Conservation (phyloP, 1,140 invertebrate genomes). For the Heliconius himera region DNA sequence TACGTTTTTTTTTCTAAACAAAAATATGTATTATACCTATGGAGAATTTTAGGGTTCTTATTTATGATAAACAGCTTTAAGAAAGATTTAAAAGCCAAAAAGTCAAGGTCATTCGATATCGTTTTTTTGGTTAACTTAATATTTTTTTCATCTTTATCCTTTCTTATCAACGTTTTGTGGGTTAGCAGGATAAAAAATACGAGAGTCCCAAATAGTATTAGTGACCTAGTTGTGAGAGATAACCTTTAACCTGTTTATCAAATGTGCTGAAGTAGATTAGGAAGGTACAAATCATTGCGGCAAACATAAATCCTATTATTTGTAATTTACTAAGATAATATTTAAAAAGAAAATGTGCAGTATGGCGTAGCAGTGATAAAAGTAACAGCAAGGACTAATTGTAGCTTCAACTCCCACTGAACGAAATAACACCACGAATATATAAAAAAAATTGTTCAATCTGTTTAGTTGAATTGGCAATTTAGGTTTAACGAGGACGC, state of each 20-base stretch:
- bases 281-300: neutral
- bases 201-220: constrained; percentile 53
- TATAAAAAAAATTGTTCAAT: too few relatives aligned
- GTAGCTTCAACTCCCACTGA: too few relatives aligned
- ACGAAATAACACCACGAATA: too few relatives aligned
- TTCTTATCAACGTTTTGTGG: constrained; percentile 41
- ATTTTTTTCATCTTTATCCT: neutral
- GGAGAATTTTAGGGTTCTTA: too few relatives aligned
- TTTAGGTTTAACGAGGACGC: too few relatives aligned
- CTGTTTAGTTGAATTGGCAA: too few relatives aligned
- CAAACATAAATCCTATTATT: neutral
- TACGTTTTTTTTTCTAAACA: too few relatives aligned
- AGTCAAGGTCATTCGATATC: constrained; percentile 1
- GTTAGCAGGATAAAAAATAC: constrained; percentile 70
- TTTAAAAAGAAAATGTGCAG: neutral
- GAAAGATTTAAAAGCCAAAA: neutral
- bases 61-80: neutral
- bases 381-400: too few relatives aligned
- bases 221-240: constrained; percentile 63
- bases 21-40: too few relatives aligned
- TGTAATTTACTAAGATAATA: neutral
- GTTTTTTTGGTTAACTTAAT: neutral
- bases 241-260: constrained; percentile 56
- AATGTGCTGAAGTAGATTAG: neutral
- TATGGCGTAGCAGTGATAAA: too few relatives aligned